Evolutionary conservation across 2,888 invertebrate genomes (phyloP).

Genomic region (Drosophila prostipennis): DNA sequence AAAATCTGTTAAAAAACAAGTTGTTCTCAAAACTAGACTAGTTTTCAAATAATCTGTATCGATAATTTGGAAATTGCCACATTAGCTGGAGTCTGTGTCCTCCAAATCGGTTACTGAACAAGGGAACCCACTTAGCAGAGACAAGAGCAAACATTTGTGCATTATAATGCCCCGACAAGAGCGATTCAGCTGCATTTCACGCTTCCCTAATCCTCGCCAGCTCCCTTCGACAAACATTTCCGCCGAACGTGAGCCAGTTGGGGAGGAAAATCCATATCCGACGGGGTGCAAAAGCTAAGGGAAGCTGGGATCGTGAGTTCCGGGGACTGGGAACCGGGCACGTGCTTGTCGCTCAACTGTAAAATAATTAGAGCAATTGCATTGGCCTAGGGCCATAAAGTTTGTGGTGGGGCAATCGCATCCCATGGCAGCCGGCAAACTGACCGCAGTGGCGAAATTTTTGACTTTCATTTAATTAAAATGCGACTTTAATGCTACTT

Average conservation of each 20-base stretch:
- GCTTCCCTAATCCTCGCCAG: conserved; percentile 48
- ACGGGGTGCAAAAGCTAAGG: conserved; percentile 6
- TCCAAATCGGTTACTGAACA: conserved; percentile 16
- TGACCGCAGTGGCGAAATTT: conserved; percentile 32
- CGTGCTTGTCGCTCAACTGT: conserved; percentile 56
- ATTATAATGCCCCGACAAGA: conserved; percentile 36
- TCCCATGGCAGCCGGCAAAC: neutral
- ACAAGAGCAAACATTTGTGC: conserved; percentile 47
- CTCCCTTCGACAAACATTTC: conserved; percentile 43
- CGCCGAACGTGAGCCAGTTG: conserved; percentile 39
- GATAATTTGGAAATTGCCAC: conserved; percentile 3
- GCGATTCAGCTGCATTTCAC: conserved; percentile 42
- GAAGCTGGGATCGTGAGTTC: conserved; percentile 21
- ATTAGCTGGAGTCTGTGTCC: conserved; percentile 1
- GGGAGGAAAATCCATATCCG: neutral
- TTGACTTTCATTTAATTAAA: conserved; percentile 71
- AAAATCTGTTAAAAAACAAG: too few species aligned
- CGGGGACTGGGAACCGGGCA: conserved; percentile 41
- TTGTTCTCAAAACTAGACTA: neutral
- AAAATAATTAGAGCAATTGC: conserved; percentile 70
- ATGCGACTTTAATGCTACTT: conserved; percentile 67
- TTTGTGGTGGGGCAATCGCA: conserved; percentile 11
- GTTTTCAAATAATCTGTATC: neutral
- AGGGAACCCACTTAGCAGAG: conserved; percentile 43
- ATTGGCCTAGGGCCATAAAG: conserved; percentile 51